Conservation (phyloP, 2,113 vertebrate species). For the Osmerus mordax region DNA sequence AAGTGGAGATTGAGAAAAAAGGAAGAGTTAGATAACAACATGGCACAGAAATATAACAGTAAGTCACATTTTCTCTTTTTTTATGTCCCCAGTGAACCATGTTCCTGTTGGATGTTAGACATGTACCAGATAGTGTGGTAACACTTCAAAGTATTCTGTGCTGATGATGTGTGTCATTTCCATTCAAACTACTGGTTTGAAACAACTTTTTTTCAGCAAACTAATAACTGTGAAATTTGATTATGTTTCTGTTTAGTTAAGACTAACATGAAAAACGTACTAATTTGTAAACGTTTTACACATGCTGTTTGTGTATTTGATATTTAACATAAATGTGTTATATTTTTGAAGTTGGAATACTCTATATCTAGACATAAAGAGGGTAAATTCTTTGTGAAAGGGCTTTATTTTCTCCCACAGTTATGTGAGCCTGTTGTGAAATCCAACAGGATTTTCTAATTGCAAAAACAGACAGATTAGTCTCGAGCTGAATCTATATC, state of each 20-base stretch:
- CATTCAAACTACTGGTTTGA: too few relatives aligned
- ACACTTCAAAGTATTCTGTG: too few relatives aligned
- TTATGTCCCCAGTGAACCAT: background rate
- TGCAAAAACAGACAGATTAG: slow-evolving; percentile 55
- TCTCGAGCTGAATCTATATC: slow-evolving; percentile 19
- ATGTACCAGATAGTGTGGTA: too few relatives aligned
- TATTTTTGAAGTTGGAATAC: background rate
- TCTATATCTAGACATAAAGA: slow-evolving; percentile 31
- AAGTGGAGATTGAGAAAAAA: slow-evolving; percentile 34
- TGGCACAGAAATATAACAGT: slow-evolving; percentile 61
- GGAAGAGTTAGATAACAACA: slow-evolving; percentile 39
- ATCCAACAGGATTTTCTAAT: slow-evolving; percentile 52
- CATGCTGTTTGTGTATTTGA: too few relatives aligned
- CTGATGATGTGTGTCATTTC: too few relatives aligned
- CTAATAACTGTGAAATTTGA: slow-evolving; percentile 18
- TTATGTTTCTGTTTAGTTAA: slow-evolving; percentile 15
- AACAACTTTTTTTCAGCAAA: slow-evolving; percentile 7
- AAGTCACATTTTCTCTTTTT: slow-evolving; percentile 43
- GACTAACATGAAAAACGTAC: too few relatives aligned
- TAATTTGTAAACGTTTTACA: too few relatives aligned
- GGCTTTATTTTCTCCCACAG: slow-evolving; percentile 2
- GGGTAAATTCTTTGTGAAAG: slow-evolving; percentile 4
- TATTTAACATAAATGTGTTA: too few relatives aligned
- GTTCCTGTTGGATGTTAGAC: background rate
- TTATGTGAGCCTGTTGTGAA: slow-evolving; percentile 54